Evolutionary conservation across 2,888 invertebrate genomes (phyloP).

Genomic region (Brachylomia viminalis): DNA sequence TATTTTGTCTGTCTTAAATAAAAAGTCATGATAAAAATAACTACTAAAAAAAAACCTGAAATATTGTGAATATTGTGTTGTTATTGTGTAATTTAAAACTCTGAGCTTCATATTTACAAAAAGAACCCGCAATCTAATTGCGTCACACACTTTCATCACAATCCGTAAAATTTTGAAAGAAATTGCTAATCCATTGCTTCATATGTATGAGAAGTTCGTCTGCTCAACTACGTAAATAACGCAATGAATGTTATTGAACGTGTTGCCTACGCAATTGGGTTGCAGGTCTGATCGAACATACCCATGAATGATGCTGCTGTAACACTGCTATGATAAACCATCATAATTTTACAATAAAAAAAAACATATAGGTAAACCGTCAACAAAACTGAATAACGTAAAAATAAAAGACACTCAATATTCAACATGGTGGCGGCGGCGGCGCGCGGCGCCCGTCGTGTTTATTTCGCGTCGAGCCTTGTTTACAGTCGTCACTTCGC

Average conservation of each 20-base stretch:
- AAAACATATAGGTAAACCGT: not conserved
- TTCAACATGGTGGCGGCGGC: constrained; percentile 22
- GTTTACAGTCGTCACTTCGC: constrained; percentile 37
- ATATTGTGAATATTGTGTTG: too few relatives aligned
- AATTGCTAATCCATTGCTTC: not conserved
- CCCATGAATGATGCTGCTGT: not conserved
- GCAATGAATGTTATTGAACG: not conserved
- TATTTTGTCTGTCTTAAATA: not conserved
- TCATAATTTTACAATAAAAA: not conserved
- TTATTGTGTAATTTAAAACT: too few relatives aligned
- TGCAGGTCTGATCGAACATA: not conserved
- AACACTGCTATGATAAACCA: not conserved
- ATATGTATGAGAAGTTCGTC: not conserved
- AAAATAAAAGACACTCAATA: constrained; percentile 8
- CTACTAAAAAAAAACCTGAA: too few relatives aligned
- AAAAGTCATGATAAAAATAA: not conserved
- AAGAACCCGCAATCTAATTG: not conserved
- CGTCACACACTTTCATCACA: not conserved
- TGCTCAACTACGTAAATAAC: not conserved
- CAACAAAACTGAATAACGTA: constrained; percentile 3
- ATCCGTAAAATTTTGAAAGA: not conserved
- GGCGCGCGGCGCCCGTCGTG: too few relatives aligned
- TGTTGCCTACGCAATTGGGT: too few relatives aligned
- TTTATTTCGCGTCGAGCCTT: constrained; percentile 22
- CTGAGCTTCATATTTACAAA: not conserved